Conservation (phyloP, 2,797 vertebrate species). For the Fringilla coelebs region DNA sequence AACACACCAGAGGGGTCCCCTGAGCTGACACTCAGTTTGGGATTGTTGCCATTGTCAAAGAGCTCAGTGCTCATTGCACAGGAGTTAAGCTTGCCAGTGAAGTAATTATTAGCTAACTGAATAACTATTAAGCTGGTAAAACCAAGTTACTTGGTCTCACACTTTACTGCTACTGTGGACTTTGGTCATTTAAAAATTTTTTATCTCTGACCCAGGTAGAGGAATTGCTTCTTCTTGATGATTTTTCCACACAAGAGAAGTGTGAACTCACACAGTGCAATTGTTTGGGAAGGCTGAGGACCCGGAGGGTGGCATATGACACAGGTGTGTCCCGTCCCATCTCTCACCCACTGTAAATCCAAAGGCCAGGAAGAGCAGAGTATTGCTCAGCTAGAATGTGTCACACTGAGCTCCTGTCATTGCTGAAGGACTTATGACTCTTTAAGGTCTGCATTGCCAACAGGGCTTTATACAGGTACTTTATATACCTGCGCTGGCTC, state of each 20-base stretch:
- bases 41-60: not conserved
- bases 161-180: not conserved
- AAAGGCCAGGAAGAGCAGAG: not conserved
- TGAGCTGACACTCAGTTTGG: not conserved
- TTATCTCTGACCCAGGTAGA: not conserved
- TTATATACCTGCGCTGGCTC: not conserved
- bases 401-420: not conserved
- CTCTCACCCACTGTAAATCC: not conserved
- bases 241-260: not conserved
- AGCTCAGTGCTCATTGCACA: not conserved
- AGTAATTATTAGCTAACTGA: not conserved
- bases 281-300: not conserved
- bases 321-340: rapidly evolving
- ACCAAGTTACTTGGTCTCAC: not conserved
- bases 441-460: not conserved
- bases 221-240: not conserved
- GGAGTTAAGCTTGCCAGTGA: not conserved
- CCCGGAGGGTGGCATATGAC: rapidly evolving
- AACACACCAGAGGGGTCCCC: rapidly evolving
- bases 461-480: not conserved
- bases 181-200: not conserved
- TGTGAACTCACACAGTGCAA: not conserved
- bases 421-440: not conserved
- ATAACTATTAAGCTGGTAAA: not conserved
- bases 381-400: not conserved